Conservation (phyloP, 2,888 invertebrate species). For the Plagiodera versicolora region DNA sequence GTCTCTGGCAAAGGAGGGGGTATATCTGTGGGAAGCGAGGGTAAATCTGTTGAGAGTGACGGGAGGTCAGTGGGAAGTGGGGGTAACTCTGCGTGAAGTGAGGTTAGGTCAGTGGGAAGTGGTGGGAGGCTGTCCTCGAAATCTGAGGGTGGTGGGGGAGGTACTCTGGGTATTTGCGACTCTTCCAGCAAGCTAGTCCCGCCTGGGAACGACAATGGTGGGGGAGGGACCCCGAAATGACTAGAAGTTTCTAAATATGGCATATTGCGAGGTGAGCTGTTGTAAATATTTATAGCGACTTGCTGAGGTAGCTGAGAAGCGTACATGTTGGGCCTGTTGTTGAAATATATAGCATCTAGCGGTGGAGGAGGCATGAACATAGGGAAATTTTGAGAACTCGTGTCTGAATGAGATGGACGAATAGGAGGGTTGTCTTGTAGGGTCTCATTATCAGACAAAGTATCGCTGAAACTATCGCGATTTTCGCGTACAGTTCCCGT, state of each 20-base stretch:
- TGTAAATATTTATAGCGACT: constrained; percentile 40
- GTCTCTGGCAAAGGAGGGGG: constrained; percentile 36
- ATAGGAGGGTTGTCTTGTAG: not conserved
- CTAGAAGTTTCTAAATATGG: constrained; percentile 12
- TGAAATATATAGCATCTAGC: constrained; percentile 17
- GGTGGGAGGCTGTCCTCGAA: constrained; percentile 21
- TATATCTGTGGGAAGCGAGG: too few species aligned
- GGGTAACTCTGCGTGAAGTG: too few species aligned
- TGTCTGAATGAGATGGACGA: not conserved
- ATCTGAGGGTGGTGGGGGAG: constrained; percentile 37
- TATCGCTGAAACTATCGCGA: not conserved
- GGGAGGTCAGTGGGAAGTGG: too few species aligned
- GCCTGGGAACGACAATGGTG: constrained; percentile 12
- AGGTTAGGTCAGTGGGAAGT: too few species aligned
- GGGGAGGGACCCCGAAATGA: constrained; percentile 10
- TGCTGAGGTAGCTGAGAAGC: constrained; percentile 27
- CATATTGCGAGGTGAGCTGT: constrained; percentile 28
- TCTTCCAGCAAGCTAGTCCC: constrained; percentile 30
- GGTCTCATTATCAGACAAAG: constrained; percentile 5
- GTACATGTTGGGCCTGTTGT: constrained; percentile 26
- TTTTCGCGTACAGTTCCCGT: constrained; percentile 35
- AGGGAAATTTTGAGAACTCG: constrained; percentile 10
- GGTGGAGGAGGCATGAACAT: constrained; percentile 23
- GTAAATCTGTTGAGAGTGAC: too few species aligned
- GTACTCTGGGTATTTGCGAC: constrained; percentile 35